Base-by-base conservation (phyloP, 2,888 invertebrate species). In the Diaphora mendica region DNA sequence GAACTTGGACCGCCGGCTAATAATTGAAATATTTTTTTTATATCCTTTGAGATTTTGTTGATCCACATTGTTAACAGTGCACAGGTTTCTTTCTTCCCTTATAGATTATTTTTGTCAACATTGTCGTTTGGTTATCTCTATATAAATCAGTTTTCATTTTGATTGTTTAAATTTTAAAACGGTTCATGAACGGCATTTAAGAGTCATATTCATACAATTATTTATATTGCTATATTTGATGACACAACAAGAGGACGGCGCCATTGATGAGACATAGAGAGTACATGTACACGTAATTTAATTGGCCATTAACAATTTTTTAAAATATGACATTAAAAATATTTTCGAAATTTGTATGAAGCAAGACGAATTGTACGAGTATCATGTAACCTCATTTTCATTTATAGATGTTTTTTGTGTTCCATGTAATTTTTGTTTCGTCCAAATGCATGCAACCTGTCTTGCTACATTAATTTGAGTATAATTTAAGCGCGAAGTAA, bases 1-100 rank as follows among this genome's bases (percentile, higher is more conserved):
- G 64, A 65, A 55, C 3, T 64, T n/a, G 77, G 83, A 72, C 82
- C 84, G 35, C 77, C 79, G 4, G 72, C 74, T 65, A 74, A 84
- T 67, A 75, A 82, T n/a, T 84, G 72, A 83, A 76, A 35, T 35
- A 65, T 76, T 64, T 71, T 73, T 75, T 3, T 23, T 68, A 64
- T 65, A 72, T 76, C 0, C n/a, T 26, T 44, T 62, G 30, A 44
- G 20, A 35, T 67, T 42, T 67, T 15, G 5, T 23, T 15, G 20
- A 51, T 55, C 17, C 42, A 42, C 55, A 33, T 30, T 4, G 44
- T 71, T 17, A 66, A 35, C 65, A 35, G 42, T 8, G 7, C n/a
- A 65, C 65, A 65, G n/a, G 3, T 65, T 39, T 65, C 1, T 65
- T 65, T n/a, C 5, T 65, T 26, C 11, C 62, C 13, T 59, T 20